A percentile compares a stretch with the other conserved stretches of the same genome.
Conservation (phyloP, 1,140 invertebrate species). For the Brachionus koreanus region DNA sequence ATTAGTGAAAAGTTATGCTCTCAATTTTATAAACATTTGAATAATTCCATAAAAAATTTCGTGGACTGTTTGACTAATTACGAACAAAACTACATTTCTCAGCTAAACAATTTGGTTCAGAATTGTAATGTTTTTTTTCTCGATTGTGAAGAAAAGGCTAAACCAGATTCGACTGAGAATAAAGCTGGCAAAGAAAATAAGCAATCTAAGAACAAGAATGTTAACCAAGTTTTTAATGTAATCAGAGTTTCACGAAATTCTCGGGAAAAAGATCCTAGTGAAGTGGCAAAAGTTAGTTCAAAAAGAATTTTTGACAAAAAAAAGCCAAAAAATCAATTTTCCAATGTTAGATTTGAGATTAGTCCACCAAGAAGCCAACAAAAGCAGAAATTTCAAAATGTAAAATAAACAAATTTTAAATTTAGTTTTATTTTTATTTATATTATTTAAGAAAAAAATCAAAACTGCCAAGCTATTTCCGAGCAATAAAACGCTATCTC, state of each 20-base stretch:
- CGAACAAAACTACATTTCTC: not conserved
- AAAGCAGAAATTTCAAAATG: not conserved
- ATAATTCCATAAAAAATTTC: not conserved
- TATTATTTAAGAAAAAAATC: not conserved
- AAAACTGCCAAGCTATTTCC: constrained; percentile 15
- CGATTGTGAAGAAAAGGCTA: not conserved
- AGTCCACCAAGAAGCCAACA: not conserved
- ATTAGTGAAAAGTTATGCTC: not conserved
- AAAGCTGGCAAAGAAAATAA: not conserved
- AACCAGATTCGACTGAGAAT: not conserved
- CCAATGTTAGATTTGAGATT: constrained; percentile 7
- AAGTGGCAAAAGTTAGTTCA: constrained; percentile 2
- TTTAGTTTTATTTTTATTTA: not conserved
- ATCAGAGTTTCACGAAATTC: not conserved
- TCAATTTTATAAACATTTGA: constrained; percentile 23
- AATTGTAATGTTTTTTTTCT: not conserved
- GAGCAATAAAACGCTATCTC: not conserved
- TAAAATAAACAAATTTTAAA: not conserved
- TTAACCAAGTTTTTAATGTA: constrained; percentile 4
- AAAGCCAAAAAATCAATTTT: not conserved
- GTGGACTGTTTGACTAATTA: not conserved
- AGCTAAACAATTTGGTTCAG: not conserved
- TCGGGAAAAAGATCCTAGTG: not conserved
- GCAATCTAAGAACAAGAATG: not conserved
- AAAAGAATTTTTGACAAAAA: constrained; percentile 5